Evolutionary conservation across 1,140 invertebrate genomes (phyloP).

Genomic region (Sogatella furcifera): DNA sequence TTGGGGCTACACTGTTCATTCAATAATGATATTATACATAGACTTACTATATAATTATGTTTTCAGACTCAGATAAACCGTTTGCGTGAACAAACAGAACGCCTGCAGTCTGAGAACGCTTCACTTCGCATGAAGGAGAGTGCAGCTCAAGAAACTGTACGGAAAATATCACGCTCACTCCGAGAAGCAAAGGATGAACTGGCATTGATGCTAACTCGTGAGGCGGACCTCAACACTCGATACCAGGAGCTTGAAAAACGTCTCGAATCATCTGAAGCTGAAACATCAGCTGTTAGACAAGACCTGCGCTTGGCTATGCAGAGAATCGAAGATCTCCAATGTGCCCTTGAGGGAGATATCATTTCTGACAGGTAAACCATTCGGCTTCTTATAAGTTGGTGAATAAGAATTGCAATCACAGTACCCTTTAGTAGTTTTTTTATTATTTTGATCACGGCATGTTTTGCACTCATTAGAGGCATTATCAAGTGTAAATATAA

Average conservation of each 20-base stretch:
- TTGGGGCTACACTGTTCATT: no score
- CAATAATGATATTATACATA: no score
- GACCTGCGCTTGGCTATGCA: conserved; percentile 72
- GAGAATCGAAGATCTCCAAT: conserved; percentile 72
- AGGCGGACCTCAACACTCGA: conserved; percentile 57
- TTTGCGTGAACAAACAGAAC: conserved; percentile 74
- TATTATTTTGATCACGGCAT: no score
- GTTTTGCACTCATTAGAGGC: no score
- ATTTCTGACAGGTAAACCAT: conserved; percentile 11
- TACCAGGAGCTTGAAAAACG: conserved; percentile 57
- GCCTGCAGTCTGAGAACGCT: conserved; percentile 60
- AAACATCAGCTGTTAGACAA: conserved; percentile 45
- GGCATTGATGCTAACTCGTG: conserved; percentile 47
- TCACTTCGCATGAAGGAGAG: conserved; percentile 57
- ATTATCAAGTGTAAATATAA: no score
- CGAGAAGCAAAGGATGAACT: conserved; percentile 65
- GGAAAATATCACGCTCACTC: conserved; percentile 52
- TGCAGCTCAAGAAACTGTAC: conserved; percentile 58
- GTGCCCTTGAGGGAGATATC: conserved; percentile 67
- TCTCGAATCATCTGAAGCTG: conserved; percentile 50
- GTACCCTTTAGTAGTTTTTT: no score
- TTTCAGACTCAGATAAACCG: conserved; percentile 58
- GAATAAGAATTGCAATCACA: no score
- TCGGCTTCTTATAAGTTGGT: neutral
- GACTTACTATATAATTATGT: neutral